A percentile compares a stretch with the other conserved stretches of the same genome.
Conservation (phyloP, 2,113 vertebrate species). For the Antigone vipio region DNA sequence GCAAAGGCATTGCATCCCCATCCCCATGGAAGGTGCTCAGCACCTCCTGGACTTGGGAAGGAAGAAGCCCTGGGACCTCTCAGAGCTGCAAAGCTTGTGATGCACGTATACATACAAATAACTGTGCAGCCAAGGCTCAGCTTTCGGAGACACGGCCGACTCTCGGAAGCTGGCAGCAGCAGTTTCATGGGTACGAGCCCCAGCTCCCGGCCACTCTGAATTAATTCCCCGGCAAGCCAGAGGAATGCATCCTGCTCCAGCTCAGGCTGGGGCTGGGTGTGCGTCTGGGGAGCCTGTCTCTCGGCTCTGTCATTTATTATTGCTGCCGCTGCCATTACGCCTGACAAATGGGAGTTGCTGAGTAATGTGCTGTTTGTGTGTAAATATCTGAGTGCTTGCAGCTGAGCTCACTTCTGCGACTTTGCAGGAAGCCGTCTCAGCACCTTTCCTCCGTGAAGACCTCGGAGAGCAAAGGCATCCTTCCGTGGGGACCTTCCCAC, state of each 20-base stretch:
- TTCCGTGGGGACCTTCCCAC: background rate
- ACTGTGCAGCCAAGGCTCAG: background rate
- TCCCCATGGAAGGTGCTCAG: background rate
- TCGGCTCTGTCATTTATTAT: slow-evolving; percentile 27
- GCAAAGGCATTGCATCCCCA: too few relatives aligned
- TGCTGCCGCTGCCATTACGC: slow-evolving; percentile 20
- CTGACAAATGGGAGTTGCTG: slow-evolving; percentile 43
- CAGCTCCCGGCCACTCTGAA: background rate
- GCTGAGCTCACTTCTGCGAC: slow-evolving; percentile 39
- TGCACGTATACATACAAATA: background rate
- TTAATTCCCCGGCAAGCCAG: background rate
- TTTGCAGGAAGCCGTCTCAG: slow-evolving; percentile 43
- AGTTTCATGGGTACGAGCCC: background rate
- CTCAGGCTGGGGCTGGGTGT: background rate
- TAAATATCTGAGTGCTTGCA: slow-evolving; percentile 35
- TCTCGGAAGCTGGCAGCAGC: background rate
- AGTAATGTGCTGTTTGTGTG: slow-evolving; percentile 56
- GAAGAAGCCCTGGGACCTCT: background rate
- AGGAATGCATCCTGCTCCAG: background rate
- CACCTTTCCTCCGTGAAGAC: slow-evolving; percentile 3
- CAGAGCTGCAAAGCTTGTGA: background rate
- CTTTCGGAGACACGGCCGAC: background rate
- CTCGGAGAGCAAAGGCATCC: background rate
- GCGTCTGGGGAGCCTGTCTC: slow-evolving; percentile 3
- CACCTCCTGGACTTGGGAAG: background rate